phyloP scores from a whole-genome alignment of 2,113 vertebrate species.

The Gallinago jamesoni region DNA sequence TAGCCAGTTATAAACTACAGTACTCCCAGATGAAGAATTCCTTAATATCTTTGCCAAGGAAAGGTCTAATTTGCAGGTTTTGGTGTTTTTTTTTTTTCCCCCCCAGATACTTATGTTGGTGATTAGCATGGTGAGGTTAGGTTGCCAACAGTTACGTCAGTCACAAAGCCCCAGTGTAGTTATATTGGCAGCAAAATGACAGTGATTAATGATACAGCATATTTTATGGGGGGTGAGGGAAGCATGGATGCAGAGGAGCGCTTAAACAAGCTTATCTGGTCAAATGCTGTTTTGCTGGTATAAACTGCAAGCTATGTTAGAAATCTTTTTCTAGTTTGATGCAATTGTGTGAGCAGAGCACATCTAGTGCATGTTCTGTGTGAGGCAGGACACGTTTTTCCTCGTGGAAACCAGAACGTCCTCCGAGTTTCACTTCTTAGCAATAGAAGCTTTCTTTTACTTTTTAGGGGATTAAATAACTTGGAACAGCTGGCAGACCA shows the following conservation, averaged over 20 bases:
- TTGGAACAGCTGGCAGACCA: background rate
- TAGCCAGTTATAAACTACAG: background rate
- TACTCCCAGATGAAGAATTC: slow-evolving; percentile 22
- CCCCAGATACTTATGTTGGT: slow-evolving; percentile 17
- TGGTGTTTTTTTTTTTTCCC: background rate
- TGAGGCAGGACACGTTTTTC: background rate
- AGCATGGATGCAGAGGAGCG: background rate
- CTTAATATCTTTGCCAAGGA: slow-evolving; percentile 4
- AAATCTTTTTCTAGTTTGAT: background rate
- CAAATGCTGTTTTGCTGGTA: background rate
- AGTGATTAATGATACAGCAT: slow-evolving; percentile 26
- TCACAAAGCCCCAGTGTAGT: slow-evolving; percentile 31
- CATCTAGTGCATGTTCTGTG: background rate
- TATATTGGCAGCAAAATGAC: background rate
- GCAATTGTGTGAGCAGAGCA: background rate
- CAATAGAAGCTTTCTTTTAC: background rate
- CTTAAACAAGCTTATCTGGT: slow-evolving; percentile 19
- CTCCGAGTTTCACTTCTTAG: background rate
- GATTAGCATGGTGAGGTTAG: slow-evolving; percentile 12
- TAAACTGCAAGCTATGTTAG: background rate
- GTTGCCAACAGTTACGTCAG: slow-evolving; percentile 29
- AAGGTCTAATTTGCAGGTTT: slow-evolving; percentile 16
- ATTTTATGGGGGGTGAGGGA: slow-evolving; percentile 23
- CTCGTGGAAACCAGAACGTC: background rate
- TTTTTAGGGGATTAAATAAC: background rate